A percentile compares a stretch with the other conserved stretches of the same genome.
Conservation (phyloP, 30 jellyfish, hydroid and myxozoan genomes). For the Rhopilema esculentum region DNA sequence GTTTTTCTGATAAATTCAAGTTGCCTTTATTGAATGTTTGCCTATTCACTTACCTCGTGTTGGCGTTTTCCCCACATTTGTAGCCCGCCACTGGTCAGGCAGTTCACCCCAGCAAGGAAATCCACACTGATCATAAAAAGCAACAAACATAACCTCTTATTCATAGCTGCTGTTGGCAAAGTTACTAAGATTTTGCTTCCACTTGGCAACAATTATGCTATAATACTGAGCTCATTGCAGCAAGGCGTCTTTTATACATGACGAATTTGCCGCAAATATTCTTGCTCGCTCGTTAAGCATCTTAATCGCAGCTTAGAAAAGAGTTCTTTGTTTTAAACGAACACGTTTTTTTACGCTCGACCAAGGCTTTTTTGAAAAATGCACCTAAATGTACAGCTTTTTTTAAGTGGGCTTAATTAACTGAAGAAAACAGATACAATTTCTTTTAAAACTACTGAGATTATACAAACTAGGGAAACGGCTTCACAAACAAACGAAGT, state of each 20-base stretch:
- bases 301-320: neutral
- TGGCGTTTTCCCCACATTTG: conserved; percentile 75
- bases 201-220: neutral
- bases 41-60: conserved; percentile 35
- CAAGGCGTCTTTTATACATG: neutral
- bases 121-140: neutral
- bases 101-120: neutral
- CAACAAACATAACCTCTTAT: neutral
- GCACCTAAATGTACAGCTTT: neutral
- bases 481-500: neutral
- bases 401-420: neutral
- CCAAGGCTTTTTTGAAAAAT: neutral
- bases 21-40: too few relatives aligned
- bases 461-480: neutral
- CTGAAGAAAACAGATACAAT: neutral
- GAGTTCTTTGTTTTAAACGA: neutral
- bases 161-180: neutral
- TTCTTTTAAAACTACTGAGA: neutral
- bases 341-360: neutral
- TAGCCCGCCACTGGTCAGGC: conserved; percentile 67
- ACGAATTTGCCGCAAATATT: neutral
- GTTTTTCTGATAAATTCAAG: too few relatives aligned
- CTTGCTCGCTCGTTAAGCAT: neutral
- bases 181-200: neutral
- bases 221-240: neutral